Conservation (phyloP, 2,888 invertebrate species). For the Luperina testacea region DNA sequence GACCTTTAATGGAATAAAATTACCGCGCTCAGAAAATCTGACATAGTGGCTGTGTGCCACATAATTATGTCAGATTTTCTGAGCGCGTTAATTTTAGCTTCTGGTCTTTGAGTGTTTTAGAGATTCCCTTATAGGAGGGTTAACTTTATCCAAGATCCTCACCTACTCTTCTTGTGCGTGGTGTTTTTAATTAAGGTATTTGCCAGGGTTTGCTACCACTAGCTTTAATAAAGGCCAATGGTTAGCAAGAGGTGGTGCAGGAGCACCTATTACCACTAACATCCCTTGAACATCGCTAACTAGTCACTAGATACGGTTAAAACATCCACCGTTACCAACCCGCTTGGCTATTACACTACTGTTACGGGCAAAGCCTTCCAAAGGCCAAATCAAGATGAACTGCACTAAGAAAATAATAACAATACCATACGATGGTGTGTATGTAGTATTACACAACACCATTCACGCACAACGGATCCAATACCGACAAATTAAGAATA, state of each 20-base stretch:
- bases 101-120: background rate
- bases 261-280: background rate
- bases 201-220: background rate
- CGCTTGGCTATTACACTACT: background rate
- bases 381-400: background rate
- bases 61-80: slow-evolving; percentile 6
- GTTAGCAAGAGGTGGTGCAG: background rate
- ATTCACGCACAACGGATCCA: slow-evolving; percentile 69
- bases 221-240: background rate
- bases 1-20: background rate
- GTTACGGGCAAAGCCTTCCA: background rate
- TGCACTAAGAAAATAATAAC: slow-evolving; percentile 32
- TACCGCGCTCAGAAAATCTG: background rate
- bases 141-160: background rate
- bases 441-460: slow-evolving; percentile 73
- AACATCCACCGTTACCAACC: background rate
- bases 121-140: background rate
- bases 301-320: background rate
- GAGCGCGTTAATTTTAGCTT: background rate
- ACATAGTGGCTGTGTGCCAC: background rate
- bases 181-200: background rate
- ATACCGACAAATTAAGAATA: slow-evolving; percentile 84
- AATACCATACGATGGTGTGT: slow-evolving; percentile 56
- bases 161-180: background rate
- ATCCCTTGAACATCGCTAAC: background rate